phyloP scores from a whole-genome alignment of 2,888 invertebrate genomes.

The Unio delphinus region DNA sequence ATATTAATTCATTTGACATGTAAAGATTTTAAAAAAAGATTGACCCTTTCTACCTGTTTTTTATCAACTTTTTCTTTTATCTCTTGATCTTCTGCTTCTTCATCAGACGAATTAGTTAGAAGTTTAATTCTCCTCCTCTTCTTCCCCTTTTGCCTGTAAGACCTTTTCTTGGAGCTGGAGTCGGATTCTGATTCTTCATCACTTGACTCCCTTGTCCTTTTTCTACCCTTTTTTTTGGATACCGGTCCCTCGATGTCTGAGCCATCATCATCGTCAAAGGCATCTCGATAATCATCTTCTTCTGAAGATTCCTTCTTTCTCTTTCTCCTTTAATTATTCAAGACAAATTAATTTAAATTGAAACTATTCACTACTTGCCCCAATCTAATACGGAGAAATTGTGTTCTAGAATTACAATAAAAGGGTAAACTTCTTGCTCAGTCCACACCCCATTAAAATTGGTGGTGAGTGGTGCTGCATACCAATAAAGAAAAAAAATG shows the following conservation, averaged over 20 bases:
- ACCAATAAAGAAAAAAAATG: too few relatives aligned
- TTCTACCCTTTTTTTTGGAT: background rate
- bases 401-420: too few relatives aligned
- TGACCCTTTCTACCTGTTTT: background rate
- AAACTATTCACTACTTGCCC: too few relatives aligned
- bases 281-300: constrained; percentile 11
- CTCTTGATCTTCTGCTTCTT: constrained; percentile 40
- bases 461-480: too few relatives aligned
- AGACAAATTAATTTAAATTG: too few relatives aligned
- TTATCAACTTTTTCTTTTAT: constrained; percentile 11
- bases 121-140: constrained; percentile 46
- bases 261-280: constrained; percentile 11
- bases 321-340: too few relatives aligned
- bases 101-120: constrained; percentile 41
- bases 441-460: too few relatives aligned
- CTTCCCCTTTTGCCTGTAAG: constrained; percentile 29
- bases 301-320: constrained; percentile 14
- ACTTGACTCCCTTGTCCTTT: constrained; percentile 2
- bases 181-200: constrained; percentile 10
- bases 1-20: background rate
- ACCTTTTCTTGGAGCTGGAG: constrained; percentile 4
- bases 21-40: background rate
- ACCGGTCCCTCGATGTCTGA: constrained; percentile 2
- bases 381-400: too few relatives aligned
- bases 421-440: too few relatives aligned